Evolutionary conservation across 2,888 invertebrate species (phyloP), one percentile per base, ranked within the genome.

Genomic region (Scaptomyza parva): DNA sequence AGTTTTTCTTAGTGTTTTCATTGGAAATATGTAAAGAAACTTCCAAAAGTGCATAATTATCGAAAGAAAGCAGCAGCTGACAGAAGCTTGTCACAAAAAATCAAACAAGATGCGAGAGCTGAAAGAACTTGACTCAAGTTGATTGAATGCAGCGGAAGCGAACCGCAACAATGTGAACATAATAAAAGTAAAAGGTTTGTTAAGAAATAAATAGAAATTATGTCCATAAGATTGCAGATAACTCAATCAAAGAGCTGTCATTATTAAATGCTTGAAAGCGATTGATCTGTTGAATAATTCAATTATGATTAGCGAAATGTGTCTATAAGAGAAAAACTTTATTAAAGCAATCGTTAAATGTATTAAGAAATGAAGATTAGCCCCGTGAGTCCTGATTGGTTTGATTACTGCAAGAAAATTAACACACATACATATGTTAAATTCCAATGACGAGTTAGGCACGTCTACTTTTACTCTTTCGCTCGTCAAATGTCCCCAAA

Each of bases 41-140:
- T n/a, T 51, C 20, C 18, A 51, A 51, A 57, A 65, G 72, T 72
- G 69, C 62, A 70, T 80, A 72, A 83, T 77, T 72, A 68, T 66
- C 33, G 18, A 62, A 63, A 35, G 33, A 35, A 35, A 35, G 14
- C 54, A 35, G 14, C 54, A 55, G 44, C 28, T 54, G 50, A 30
- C 57, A 9, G 28, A 24, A 59, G 35, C 57, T 60, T 53, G 76
- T 65, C 57, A 37, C 28, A 48, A 41, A 41, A 67, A 55, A 50
- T 76, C 64, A 47, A 44, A 40, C 28, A 48, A 26, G 28, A 4
- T 35, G n/a, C n/a, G n/a, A n/a, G n/a, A 47, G 35, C 9, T 30
- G 20, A 44, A 44, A 68, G 71, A 70, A 71, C 61, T 71, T 64
- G 66, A 14, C 26, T 67, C 64, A 72, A 12, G 66, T 48, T 48